Evolutionary conservation across 1,140 invertebrate species (phyloP), one percentile per base, ranked within the genome.

Genomic region (Ganaspis sp.): DNA sequence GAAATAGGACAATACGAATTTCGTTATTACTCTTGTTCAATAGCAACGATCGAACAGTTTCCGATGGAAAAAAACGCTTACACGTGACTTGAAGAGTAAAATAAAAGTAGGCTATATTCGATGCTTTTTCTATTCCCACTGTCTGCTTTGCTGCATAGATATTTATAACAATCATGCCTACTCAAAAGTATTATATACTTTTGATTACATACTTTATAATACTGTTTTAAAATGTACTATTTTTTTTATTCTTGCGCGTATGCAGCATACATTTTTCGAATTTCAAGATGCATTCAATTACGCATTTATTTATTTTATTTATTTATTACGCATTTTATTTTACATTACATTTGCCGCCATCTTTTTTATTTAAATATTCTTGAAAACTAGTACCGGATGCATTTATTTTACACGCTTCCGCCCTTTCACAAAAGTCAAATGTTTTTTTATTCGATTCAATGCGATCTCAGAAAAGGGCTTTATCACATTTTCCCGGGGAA

Each of bases 401-500:
- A 29, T 64, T 64, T 29, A 64, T 64, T 64, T 64, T 64, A 64
- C 58, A 64, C 58, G 29, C 9, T 37, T 26, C 4, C 11, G 64
- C 26, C 69, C 73, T 49, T 49, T 21, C 19, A 40, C n/a, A 73
- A 40, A 42, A 69, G 9, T 37, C 29, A n/a, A 12, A 26, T 37
- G 23, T 49, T 53, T 73, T 77, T 70, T 54, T 21, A n/a, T 42
- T 73, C 49, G 3, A 58, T 49, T 19, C n/a, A 9, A 26, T 12
- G n/a, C 38, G 26, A 19, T 29, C 58, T 21, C 72, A 64, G 64
- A 29, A 34, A 23, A 42, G 42, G 40, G 58, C 26, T 76, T 73
- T 76, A 80, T 78, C 69, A 29, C 72, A 75, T 81, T 78, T 81
- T 70, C 38, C 19, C 64, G 70, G 23, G 76, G 73, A 81, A 77